phyloP scores from a whole-genome alignment of 2,113 vertebrate species.

The Galeopterus variegatus region DNA sequence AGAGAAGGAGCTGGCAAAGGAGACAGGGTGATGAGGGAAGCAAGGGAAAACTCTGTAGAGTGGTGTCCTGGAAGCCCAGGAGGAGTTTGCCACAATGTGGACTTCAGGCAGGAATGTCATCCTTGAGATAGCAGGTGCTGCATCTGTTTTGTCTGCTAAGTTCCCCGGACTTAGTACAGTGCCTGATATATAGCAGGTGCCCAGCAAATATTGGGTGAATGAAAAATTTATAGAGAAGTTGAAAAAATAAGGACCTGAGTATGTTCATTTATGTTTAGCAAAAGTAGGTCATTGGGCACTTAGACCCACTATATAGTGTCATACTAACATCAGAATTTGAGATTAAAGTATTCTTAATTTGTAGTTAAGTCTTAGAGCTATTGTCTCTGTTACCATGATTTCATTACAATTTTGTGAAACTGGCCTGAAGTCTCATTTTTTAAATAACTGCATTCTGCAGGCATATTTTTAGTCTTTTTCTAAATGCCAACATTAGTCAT shows the following conservation, averaged over 20 bases:
- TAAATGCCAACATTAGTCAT: conserved; percentile 71
- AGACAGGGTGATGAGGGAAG: not conserved
- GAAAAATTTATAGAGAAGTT: conserved; percentile 31
- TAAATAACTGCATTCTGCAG: conserved; percentile 15
- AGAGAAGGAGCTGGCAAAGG: not conserved
- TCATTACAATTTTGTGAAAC: conserved; percentile 66
- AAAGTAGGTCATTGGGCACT: not conserved
- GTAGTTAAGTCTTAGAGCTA: not conserved
- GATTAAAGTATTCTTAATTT: conserved; percentile 7
- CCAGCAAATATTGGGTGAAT: conserved; percentile 34
- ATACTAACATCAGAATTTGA: not conserved
- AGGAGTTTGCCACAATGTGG: not conserved
- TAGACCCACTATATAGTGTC: not conserved
- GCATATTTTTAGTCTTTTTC: conserved; percentile 68
- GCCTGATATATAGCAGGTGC: conserved; percentile 5
- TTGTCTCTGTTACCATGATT: conserved; percentile 29
- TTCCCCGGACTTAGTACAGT: not conserved
- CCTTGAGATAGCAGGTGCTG: not conserved
- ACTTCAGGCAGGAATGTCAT: not conserved
- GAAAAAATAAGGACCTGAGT: not conserved
- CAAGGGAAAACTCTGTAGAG: not conserved
- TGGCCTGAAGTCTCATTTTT: not conserved
- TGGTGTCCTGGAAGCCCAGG: not conserved
- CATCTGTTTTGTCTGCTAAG: not conserved
- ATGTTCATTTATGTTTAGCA: conserved; percentile 28